A percentile compares a stretch with the other conserved stretches of the same genome.
Conservation (phyloP, 2,888 invertebrate genomes). For the Xestoiulus laeticollis region DNA sequence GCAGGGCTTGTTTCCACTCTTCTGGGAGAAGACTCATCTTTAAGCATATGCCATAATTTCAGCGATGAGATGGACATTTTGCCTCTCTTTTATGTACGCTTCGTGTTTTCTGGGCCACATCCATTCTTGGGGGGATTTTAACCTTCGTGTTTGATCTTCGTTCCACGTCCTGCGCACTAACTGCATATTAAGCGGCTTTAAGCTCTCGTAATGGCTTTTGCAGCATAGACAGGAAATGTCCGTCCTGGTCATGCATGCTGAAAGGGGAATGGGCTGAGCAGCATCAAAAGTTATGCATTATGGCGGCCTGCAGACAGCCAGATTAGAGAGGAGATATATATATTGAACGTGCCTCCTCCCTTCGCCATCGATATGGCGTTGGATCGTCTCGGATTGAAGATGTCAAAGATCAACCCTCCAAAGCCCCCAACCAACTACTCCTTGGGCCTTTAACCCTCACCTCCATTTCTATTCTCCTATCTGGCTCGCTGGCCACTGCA, state of each 20-base stretch:
- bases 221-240: not conserved
- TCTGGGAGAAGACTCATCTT: conserved; percentile 3
- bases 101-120: not conserved
- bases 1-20: not conserved
- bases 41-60: conserved; percentile 32
- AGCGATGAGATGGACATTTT: not conserved
- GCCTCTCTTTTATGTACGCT: not conserved
- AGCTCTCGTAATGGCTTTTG: not conserved
- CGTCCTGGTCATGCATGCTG: not conserved
- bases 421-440: conserved; percentile 21
- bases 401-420: not conserved
- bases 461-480: conserved; percentile 47
- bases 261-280: not conserved
- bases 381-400: not conserved
- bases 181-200: conserved; percentile 37
- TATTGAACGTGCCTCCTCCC: not conserved
- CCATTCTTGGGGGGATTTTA: not conserved
- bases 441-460: conserved; percentile 12
- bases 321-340: not conserved
- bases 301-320: conserved; percentile 21
- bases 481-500: not conserved
- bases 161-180: conserved; percentile 20
- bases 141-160: not conserved
- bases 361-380: not conserved
- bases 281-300: conserved; percentile 6